Percentiles rank a stretch among this genome's conserved stretches.
phyloP scores from a whole-genome alignment of 2,797 vertebrate species.

The Allobates femoralis region DNA sequence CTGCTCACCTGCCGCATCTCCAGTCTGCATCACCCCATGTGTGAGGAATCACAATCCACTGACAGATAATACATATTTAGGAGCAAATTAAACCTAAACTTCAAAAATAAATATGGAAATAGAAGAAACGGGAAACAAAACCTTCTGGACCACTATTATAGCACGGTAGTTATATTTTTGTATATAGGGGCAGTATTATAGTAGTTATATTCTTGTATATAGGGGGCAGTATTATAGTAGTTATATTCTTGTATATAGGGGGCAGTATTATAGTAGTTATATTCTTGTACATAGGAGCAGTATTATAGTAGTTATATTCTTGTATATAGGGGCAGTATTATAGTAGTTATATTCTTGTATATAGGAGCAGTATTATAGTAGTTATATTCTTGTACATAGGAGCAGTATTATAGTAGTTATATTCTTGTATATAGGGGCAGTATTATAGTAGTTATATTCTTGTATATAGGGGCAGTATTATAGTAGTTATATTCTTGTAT shows the following conservation, averaged over 20 bases:
- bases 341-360: too few species aligned
- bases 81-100: conserved; percentile 9
- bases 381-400: too few species aligned
- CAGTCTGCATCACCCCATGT: not conserved
- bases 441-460: too few species aligned
- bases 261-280: conserved; percentile 9
- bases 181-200: not conserved
- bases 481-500: too few species aligned
- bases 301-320: conserved; percentile 22
- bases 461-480: too few species aligned
- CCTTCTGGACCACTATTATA: not conserved
- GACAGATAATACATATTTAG: conserved; percentile 48
- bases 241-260: conserved; percentile 1
- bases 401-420: too few species aligned
- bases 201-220: conserved; percentile 3
- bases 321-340: conserved; percentile 4
- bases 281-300: not conserved
- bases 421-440: too few species aligned
- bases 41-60: conserved; percentile 12
- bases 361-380: too few species aligned
- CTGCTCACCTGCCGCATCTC: not conserved
- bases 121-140: conserved; percentile 5
- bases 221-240: not conserved
- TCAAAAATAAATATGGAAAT: conserved; percentile 39
- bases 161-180: not conserved